Evolutionary conservation across 2,113 vertebrate genomes (phyloP).

Genomic region (Lasiurus borealis): DNA sequence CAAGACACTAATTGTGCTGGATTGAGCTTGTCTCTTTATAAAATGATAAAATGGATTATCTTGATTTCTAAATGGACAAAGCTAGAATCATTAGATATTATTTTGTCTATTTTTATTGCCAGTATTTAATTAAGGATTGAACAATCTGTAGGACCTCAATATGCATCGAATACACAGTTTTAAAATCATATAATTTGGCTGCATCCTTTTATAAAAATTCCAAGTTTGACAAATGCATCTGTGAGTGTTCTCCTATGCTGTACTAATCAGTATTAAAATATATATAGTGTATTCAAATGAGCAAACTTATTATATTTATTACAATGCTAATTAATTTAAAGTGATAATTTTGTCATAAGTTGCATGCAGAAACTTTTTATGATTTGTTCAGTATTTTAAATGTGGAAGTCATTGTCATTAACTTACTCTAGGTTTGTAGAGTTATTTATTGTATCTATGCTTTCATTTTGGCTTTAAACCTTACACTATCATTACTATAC

Average conservation of each 20-base stretch:
- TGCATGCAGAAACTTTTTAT: neutral
- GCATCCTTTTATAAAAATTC: neutral
- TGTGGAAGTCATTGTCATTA: neutral
- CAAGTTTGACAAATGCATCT: neutral
- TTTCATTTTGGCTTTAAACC: conserved; percentile 11
- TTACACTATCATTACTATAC: neutral
- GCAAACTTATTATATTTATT: neutral
- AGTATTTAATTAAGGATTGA: neutral
- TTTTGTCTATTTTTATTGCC: neutral
- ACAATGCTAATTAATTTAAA: neutral
- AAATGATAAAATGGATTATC: neutral
- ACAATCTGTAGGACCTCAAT: neutral
- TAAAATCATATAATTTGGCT: neutral
- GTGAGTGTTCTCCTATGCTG: neutral
- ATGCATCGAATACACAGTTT: neutral
- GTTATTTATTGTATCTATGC: neutral
- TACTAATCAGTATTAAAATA: neutral
- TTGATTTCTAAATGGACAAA: neutral
- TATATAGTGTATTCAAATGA: neutral
- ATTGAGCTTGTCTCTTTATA: neutral
- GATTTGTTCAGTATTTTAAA: conserved; percentile 23
- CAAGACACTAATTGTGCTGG: neutral
- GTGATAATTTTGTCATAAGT: neutral
- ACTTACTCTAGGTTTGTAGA: neutral
- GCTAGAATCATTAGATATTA: neutral